These are phyloP conservation scores for Chrysocyon brachyurus DNA, from an alignment of 2,797 vertebrate genomes.

Conservation along the genomic window DNA sequence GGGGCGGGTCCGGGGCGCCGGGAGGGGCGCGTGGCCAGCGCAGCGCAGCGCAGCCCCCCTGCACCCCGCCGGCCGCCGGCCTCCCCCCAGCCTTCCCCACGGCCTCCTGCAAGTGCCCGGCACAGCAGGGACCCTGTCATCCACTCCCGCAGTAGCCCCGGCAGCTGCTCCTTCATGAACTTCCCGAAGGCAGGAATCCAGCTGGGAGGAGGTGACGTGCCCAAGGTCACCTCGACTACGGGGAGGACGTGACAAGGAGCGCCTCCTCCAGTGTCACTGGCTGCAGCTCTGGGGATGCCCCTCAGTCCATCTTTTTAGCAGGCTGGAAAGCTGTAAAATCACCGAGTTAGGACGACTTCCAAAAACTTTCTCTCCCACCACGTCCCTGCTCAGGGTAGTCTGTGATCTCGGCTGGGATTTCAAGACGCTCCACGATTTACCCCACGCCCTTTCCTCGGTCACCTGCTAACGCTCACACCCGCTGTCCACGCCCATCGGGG, in stretches of 20 bases:
- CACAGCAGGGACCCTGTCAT: background rate
- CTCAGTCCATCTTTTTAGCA: background rate
- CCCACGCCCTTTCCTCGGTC: fast-evolving
- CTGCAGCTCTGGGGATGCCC: background rate
- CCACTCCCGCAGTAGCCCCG: background rate
- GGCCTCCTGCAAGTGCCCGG: no score
- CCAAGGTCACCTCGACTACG: background rate
- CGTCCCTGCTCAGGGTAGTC: background rate
- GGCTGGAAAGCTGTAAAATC: background rate
- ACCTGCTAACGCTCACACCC: fast-evolving
- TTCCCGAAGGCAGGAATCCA: background rate
- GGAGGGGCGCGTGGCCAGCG: no score
- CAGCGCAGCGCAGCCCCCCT: background rate
- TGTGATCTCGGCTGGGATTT: background rate
- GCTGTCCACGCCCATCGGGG: background rate
- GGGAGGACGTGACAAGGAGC: background rate
- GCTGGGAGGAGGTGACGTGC: background rate
- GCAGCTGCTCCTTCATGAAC: background rate
- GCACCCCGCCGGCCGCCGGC: background rate
- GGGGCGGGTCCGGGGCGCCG: background rate
- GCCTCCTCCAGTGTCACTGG: fast-evolving
- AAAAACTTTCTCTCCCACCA: background rate
- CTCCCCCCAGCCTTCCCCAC: background rate
- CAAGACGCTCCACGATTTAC: background rate
- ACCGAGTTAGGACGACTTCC: background rate